Conservation (phyloP, 2,797 vertebrate species). For the Nothura maculosa region DNA sequence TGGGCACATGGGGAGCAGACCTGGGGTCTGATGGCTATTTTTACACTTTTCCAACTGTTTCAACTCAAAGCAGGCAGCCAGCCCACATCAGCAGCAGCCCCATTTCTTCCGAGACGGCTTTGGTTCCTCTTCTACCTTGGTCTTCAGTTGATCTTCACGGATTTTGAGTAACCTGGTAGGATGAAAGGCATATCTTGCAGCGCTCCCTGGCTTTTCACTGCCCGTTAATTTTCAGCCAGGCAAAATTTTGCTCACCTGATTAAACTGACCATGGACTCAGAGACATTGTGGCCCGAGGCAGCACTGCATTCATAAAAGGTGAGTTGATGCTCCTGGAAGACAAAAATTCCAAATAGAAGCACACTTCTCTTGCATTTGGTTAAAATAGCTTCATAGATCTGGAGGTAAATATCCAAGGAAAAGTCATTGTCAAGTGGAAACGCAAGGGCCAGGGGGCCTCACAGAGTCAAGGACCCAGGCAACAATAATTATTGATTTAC, state of each 20-base stretch:
- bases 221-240: not conserved
- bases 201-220: not conserved
- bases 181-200: not conserved
- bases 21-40: not conserved
- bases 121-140: constrained; percentile 25
- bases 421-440: not conserved
- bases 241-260: constrained; percentile 83
- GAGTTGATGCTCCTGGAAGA: constrained; percentile 87
- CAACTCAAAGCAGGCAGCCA: accelerated
- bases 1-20: not conserved
- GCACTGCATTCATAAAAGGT: constrained; percentile 94
- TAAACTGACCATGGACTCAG: constrained; percentile 84
- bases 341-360: not conserved
- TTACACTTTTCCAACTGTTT: not conserved
- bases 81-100: constrained; percentile 76
- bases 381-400: not conserved
- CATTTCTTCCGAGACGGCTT: constrained; percentile 51
- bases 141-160: constrained; percentile 74
- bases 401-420: not conserved
- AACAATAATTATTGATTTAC: not conserved
- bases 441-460: not conserved
- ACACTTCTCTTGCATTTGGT: not conserved
- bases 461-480: not conserved
- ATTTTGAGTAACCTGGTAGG: constrained; percentile 74
- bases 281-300: constrained; percentile 90